Conservation (phyloP, 2,888 invertebrate genomes). For the Drosophila rellima region DNA sequence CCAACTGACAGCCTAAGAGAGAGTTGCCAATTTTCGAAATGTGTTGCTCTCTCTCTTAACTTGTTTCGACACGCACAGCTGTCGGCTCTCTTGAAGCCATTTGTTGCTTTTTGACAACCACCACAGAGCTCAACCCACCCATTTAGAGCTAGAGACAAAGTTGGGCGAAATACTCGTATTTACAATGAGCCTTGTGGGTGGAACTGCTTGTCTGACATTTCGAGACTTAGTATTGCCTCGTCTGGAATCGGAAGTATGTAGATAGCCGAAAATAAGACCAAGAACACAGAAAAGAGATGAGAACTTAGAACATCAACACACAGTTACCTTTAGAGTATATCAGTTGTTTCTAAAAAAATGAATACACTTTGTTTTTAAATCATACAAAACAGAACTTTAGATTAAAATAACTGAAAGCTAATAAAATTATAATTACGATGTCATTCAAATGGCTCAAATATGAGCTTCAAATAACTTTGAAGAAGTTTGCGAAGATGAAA, state of each 20-base stretch:
- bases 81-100: constrained; percentile 50
- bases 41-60: constrained; percentile 9
- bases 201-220: constrained; percentile 48
- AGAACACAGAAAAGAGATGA: constrained; percentile 18
- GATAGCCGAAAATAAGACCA: constrained; percentile 12
- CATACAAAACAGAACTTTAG: background rate
- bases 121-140: constrained; percentile 17
- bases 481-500: no score
- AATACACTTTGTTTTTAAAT: background rate
- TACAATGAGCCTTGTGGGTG: constrained; percentile 17
- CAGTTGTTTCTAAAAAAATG: no score
- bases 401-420: background rate
- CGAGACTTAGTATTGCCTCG: constrained; percentile 45
- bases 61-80: constrained; percentile 6
- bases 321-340: background rate
- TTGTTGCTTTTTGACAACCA: constrained; percentile 64
- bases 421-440: background rate
- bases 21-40: constrained; percentile 4
- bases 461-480: background rate
- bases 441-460: background rate
- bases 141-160: constrained; percentile 6
- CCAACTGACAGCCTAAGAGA: constrained; percentile 40
- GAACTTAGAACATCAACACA: background rate
- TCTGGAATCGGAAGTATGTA: constrained; percentile 22
- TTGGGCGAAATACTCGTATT: constrained; percentile 5